A percentile compares a stretch with the other conserved stretches of the same genome.
Conservation (phyloP, 2,797 vertebrate species). For the Acipenser oxyrinchus region DNA sequence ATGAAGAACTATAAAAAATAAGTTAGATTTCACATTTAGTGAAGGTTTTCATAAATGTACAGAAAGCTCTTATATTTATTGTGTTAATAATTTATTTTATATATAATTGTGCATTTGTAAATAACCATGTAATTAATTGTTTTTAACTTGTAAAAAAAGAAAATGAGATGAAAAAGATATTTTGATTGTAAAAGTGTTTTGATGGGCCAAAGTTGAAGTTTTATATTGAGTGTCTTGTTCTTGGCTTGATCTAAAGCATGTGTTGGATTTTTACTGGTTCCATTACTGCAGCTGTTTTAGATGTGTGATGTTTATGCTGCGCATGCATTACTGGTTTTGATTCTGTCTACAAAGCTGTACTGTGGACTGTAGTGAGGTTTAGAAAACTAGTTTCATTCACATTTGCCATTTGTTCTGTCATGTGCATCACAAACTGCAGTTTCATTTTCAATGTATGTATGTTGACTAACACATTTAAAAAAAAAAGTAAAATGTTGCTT, state of each 20-base stretch:
- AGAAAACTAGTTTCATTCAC: constrained; percentile 58
- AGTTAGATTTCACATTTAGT: constrained; percentile 27
- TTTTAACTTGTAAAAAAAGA: constrained; percentile 83
- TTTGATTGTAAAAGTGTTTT: constrained; percentile 89
- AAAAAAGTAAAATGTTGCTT: constrained; percentile 17
- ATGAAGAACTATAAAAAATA: background rate
- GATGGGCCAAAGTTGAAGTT: constrained; percentile 96
- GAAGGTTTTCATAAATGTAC: constrained; percentile 64
- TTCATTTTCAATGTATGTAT: constrained; percentile 60
- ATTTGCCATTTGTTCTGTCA: constrained; percentile 55
- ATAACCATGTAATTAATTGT: constrained; percentile 96
- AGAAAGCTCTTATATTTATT: constrained; percentile 66
- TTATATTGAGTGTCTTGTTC: constrained; percentile 68
- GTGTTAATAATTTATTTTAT: constrained; percentile 99
- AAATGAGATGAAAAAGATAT: constrained; percentile 75
- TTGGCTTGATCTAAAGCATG: constrained; percentile 75
- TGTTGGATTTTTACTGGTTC: constrained; percentile 59
- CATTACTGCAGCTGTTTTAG: constrained; percentile 67
- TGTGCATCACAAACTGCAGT: constrained; percentile 35
- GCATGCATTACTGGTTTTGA: constrained; percentile 82
- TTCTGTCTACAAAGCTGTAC: constrained; percentile 60
- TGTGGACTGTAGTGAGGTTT: constrained; percentile 63
- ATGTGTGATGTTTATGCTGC: constrained; percentile 69
- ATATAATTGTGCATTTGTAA: constrained; percentile 98
- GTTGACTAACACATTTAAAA: constrained; percentile 62